phyloP scores from a whole-genome alignment of 2,888 invertebrate genomes.

The Dusona sp. region DNA sequence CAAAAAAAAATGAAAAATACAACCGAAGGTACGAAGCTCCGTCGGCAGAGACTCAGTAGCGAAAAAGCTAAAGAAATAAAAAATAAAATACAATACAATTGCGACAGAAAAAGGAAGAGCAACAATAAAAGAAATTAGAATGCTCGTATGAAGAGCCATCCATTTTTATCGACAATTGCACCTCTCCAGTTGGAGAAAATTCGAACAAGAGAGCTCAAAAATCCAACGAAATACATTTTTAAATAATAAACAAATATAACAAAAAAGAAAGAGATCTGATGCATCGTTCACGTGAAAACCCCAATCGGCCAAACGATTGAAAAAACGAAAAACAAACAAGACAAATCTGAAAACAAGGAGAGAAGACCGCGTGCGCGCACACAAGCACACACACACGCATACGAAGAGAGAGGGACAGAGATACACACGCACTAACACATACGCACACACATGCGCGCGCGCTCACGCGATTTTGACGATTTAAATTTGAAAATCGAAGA shows the following conservation, averaged over 20 bases:
- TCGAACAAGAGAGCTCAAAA: slow-evolving; percentile 50
- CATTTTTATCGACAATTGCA: slow-evolving; percentile 45
- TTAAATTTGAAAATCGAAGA: slow-evolving; percentile 32
- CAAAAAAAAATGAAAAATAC: slow-evolving; percentile 48
- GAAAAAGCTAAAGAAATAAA: slow-evolving; percentile 72
- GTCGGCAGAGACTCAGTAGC: slow-evolving; percentile 83
- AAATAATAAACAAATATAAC: slow-evolving; percentile 13
- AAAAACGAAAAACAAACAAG: not conserved
- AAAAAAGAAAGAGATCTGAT: slow-evolving; percentile 40
- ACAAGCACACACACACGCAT: slow-evolving; percentile 36
- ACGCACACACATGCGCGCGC: slow-evolving; percentile 43
- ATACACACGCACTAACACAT: slow-evolving; percentile 28
- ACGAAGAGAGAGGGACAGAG: too few relatives aligned
- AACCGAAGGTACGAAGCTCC: slow-evolving; percentile 77
- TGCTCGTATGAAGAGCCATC: slow-evolving; percentile 23
- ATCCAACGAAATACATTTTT: slow-evolving; percentile 48
- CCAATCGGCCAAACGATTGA: slow-evolving; percentile 62
- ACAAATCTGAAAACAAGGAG: slow-evolving; percentile 56
- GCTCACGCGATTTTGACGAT: slow-evolving; percentile 58
- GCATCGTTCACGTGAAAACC: slow-evolving; percentile 66
- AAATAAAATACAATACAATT: slow-evolving; percentile 52
- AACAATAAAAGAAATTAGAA: slow-evolving; percentile 28
- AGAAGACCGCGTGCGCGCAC: slow-evolving; percentile 36
- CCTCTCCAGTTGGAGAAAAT: slow-evolving; percentile 26
- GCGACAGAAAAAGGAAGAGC: slow-evolving; percentile 40